Conservation (phyloP, 2,888 invertebrate species). For the Pheosia tremula region DNA sequence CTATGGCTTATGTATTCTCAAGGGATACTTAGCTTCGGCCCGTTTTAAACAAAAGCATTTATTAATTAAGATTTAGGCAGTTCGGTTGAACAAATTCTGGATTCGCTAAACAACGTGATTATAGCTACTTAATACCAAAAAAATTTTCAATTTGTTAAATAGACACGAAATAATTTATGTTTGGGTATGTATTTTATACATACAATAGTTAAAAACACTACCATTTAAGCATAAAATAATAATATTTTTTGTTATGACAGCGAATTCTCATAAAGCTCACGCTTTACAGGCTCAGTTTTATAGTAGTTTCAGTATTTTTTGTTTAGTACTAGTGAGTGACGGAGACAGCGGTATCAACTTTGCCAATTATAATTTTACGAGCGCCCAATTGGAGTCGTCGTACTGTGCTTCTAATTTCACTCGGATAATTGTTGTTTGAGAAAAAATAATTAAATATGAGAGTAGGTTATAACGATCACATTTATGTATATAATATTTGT, state of each 20-base stretch:
- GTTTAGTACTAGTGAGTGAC: neutral
- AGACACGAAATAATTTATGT: neutral
- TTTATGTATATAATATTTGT: too few relatives aligned
- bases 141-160: too few relatives aligned
- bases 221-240: too few relatives aligned
- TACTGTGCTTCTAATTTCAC: neutral
- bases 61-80: conserved; percentile 38
- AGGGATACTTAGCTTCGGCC: conserved; percentile 38
- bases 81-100: conserved; percentile 19
- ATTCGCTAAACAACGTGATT: conserved; percentile 20
- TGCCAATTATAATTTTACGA: conserved; percentile 6
- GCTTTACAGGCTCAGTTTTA: neutral
- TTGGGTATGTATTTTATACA: too few relatives aligned
- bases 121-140: neutral
- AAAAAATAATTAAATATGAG: neutral
- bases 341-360: conserved; percentile 1
- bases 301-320: neutral
- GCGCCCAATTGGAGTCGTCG: neutral
- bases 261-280: neutral
- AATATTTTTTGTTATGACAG: neutral
- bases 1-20: conserved; percentile 54
- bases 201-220: too few relatives aligned
- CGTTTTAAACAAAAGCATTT: conserved; percentile 40
- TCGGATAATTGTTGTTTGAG: neutral
- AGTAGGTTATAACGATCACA: too few relatives aligned